These are phyloP conservation scores for Limnothrissa miodon DNA, from an alignment of 2,113 vertebrate species.

Conservation along the genomic window DNA sequence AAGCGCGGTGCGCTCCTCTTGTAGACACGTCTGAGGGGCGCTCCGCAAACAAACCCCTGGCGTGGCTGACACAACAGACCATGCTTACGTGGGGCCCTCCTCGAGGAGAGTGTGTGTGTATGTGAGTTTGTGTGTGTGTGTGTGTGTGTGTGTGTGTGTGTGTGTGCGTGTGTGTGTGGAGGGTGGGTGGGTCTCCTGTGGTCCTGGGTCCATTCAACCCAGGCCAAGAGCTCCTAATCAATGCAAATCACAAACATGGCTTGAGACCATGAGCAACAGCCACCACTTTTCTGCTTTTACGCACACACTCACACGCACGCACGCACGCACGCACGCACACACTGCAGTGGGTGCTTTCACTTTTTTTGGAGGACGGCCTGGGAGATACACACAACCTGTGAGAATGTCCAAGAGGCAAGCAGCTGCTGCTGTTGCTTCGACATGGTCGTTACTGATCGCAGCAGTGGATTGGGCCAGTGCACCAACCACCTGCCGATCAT, in stretches of 20 bases:
- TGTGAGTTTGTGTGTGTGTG: too few relatives aligned
- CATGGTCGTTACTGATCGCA: background rate
- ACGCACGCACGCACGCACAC: background rate
- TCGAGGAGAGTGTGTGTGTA: background rate
- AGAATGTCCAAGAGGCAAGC: background rate
- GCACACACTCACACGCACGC: background rate
- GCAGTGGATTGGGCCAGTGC: background rate
- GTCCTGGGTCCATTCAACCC: background rate
- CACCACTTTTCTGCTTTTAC: background rate
- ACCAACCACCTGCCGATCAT: background rate
- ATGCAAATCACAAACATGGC: constrained; percentile 70
- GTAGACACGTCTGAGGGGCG: background rate
- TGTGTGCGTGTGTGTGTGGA: too few relatives aligned
- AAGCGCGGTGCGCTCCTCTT: background rate
- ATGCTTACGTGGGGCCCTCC: background rate
- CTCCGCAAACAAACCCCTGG: background rate
- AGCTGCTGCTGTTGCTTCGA: background rate
- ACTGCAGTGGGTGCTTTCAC: background rate
- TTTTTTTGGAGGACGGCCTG: background rate
- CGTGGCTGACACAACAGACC: background rate
- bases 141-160: too few relatives aligned
- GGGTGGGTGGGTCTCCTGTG: constrained; percentile 8
- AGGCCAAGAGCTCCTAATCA: constrained; percentile 19
- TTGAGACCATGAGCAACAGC: constrained; percentile 47
- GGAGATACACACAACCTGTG: background rate